A percentile compares a stretch with the other conserved stretches of the same genome.
Conservation (phyloP, 2,797 vertebrate genomes). For the Ctenochaetus hawaiiensis region DNA sequence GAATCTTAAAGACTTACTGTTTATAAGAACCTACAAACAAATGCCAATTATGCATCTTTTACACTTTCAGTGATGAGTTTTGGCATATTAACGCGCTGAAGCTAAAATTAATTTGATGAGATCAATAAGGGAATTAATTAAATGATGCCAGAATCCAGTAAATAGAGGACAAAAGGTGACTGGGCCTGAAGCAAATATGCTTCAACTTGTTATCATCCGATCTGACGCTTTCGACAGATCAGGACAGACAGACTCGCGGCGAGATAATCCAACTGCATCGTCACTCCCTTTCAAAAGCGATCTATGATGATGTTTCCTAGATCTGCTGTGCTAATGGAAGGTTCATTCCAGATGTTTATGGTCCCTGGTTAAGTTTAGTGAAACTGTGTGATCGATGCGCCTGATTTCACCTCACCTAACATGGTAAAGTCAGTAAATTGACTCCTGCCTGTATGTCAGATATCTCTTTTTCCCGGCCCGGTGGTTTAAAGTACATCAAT, state of each 20-base stretch:
- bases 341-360: neutral
- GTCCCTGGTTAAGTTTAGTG: neutral
- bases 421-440: neutral
- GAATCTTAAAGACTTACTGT: constrained; percentile 7
- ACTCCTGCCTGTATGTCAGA: neutral
- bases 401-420: constrained; percentile 11
- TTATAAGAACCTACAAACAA: neutral
- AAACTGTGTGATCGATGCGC: neutral
- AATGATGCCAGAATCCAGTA: neutral
- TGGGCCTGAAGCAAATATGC: neutral
- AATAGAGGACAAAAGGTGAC: neutral
- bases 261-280: too few relatives aligned
- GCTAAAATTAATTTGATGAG: constrained; percentile 14
- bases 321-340: neutral
- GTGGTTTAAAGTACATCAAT: neutral
- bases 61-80: constrained; percentile 22
- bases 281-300: neutral
- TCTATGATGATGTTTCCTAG: neutral
- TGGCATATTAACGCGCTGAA: neutral
- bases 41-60: constrained; percentile 9
- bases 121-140: neutral
- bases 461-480: neutral
- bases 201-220: neutral
- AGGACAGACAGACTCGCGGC: too few relatives aligned
- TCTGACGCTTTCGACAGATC: neutral